A percentile compares a stretch with the other conserved stretches of the same genome.
phyloP scores from a whole-genome alignment of 1,140 invertebrate genomes.

The Drosophila nigrodunni region DNA sequence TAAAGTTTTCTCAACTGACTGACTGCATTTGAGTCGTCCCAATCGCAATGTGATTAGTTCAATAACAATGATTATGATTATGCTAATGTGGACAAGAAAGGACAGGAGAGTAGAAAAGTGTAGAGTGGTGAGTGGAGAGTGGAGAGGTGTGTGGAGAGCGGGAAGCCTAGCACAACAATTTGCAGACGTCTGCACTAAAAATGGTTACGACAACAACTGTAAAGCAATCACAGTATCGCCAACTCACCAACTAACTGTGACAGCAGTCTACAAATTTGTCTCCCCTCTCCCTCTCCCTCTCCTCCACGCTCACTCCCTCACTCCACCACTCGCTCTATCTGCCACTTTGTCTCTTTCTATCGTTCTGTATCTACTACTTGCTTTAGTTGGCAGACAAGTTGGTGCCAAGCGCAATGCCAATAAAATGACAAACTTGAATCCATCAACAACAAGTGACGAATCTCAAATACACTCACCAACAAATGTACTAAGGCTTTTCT shows the following conservation, averaged over 20 bases:
- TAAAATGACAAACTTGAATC: conserved; percentile 46
- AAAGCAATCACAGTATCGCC: conserved; percentile 13
- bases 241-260: conserved; percentile 41
- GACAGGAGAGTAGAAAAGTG: not conserved
- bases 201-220: conserved; percentile 29
- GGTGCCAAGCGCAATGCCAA: conserved; percentile 64
- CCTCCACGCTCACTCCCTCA: too few species aligned
- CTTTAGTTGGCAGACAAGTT: conserved; percentile 64
- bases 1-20: not conserved
- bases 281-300: not conserved
- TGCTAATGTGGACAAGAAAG: not conserved
- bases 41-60: not conserved
- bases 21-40: conserved; percentile 2
- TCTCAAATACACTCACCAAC: not conserved
- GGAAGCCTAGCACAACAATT: conserved; percentile 26
- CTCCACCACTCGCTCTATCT: not conserved
- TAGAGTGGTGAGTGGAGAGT: not conserved
- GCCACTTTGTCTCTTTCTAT: not conserved
- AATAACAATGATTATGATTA: conserved; percentile 10
- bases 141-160: conserved; percentile 7
- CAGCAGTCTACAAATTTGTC: conserved; percentile 1
- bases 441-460: conserved; percentile 22
- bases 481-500: too few species aligned
- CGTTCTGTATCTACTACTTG: not conserved
- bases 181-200: conserved; percentile 42